phyloP scores from a whole-genome alignment of 2,888 invertebrate species.

The Stegophylla sp. region DNA sequence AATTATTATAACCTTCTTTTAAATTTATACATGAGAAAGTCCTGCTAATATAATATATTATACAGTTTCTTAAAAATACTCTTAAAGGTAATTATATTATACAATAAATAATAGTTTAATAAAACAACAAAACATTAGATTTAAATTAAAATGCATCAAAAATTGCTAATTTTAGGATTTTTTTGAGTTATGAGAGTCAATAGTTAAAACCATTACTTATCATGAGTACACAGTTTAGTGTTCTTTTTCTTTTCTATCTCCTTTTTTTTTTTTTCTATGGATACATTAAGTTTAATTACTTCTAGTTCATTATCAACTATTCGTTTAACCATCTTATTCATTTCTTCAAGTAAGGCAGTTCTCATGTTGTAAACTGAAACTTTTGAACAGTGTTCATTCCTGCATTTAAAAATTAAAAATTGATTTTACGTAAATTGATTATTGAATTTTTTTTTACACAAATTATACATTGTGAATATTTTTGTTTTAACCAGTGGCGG shows the following conservation, averaged over 20 bases:
- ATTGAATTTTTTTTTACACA: background rate
- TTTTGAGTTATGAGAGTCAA: no score
- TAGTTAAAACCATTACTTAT: background rate
- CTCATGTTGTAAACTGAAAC: slow-evolving; percentile 29
- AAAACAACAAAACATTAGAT: no score
- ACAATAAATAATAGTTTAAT: no score
- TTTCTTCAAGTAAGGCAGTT: slow-evolving; percentile 38
- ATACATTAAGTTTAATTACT: slow-evolving; percentile 8
- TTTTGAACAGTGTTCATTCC: slow-evolving; percentile 47
- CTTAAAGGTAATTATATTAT: no score
- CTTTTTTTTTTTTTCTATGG: slow-evolving; percentile 18
- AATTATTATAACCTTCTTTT: no score
- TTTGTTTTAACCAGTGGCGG: no score
- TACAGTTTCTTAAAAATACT: no score
- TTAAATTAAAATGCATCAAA: no score
- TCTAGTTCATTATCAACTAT: slow-evolving; percentile 46
- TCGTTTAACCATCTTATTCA: slow-evolving; percentile 47
- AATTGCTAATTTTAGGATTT: no score
- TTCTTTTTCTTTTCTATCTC: slow-evolving; percentile 45
- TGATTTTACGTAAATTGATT: background rate
- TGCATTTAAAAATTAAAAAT: background rate
- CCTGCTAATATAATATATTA: no score
- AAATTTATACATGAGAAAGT: no score
- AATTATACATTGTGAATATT: no score
- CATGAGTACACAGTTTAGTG: background rate